Base-by-base conservation (phyloP, 1,140 invertebrate genomes). In the Neodiprion lecontei region DNA sequence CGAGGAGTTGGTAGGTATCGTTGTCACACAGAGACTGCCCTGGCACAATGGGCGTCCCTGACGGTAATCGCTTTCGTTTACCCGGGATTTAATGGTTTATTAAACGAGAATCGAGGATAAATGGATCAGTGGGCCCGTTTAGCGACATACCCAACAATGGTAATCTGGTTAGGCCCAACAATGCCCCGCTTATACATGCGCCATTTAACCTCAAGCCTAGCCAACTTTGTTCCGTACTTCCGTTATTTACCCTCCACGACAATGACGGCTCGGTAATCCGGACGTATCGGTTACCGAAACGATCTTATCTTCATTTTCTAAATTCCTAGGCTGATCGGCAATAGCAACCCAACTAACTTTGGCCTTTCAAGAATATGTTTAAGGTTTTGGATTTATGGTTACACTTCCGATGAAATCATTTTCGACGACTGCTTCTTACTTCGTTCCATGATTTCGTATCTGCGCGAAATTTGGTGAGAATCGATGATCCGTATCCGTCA, bases 1-100 rank as follows among this genome's bases (percentile, higher is more conserved):
- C 14, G n/a, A 12, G 23, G 17, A 14, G 21, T 74, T 73, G 77
- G 76, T 76, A 68, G 48, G 28, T 77, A 78, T 75, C 74, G 75
- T 70, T 79, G 74, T 77, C 74, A 73, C 47, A 48, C 71, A 69
- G 71, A 53, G 69, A 23, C 65, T 48, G 61, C 67, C 28, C 50
- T 74, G 69, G 71, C 67, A 28, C 65, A 67, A 61, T 50, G 72
- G 66, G 75, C 73, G 72, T 73, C 73, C 73, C 68, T 49, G 67
- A 40, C 28, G 28, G 49, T 53, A 70, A 68, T 75, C 67, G 74
- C 48, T 11, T 48, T 28, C 21, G 70, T 49, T 71, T 71, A 40
- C 4, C 12, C 70, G 21, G 70, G 70, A 71, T 71, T 71, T 71
- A 71, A 71, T 49, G 70, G 21, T 71, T 71, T 71, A 71, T 71